Evolutionary conservation across 2,113 vertebrate genomes (phyloP), one percentile per base, ranked within the genome.

Genomic region (Platycercus adscitus): DNA sequence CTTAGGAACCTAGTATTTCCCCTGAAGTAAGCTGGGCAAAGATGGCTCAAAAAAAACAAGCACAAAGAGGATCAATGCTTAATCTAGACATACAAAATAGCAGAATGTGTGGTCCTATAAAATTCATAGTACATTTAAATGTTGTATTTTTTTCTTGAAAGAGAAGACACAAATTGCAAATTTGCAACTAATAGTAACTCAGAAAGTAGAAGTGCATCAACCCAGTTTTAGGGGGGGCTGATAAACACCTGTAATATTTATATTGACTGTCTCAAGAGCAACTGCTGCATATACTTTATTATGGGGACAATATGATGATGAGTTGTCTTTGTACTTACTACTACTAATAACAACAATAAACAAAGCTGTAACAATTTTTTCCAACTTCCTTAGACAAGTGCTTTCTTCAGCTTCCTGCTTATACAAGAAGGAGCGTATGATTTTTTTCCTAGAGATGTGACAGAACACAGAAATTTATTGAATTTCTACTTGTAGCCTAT

Each of bases 381-480:
- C 29, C 6, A 39, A 35, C 21, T 90, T 78, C 17, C 41, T 91
- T 71, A 83, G 26, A 66, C 11, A 85, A 84, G 7, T 76, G 9
- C 1, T 88, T 86, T 86, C 24, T 80, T 78, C 64, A 56, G 9
- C 47, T 91, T 94, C 31, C 24, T 69, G 31, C 56, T 94, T 75
- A 41, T 56, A 24, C 75, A 69, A 89, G 37, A 90, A 95, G 11
- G 26, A 94, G 44, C 13, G 52, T 56, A 66, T 5, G 5, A 90
- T 26, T 86, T 84, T 83, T 95, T 91, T 86, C 8, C 41, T 85
- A 49, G 49, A 91, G 11, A 83, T 81, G 12, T 58, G 29, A 91
- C n/a, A 80, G 60, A 96, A 88, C n/a, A 86, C 33, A 91, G 44
- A 82, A 83, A 55, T 79, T 65, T 93, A 85, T 96, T 89, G n/a